These are phyloP conservation scores for Allolobophora icterica DNA, from an alignment of 2,888 invertebrate species.

Conservation along the genomic window DNA sequence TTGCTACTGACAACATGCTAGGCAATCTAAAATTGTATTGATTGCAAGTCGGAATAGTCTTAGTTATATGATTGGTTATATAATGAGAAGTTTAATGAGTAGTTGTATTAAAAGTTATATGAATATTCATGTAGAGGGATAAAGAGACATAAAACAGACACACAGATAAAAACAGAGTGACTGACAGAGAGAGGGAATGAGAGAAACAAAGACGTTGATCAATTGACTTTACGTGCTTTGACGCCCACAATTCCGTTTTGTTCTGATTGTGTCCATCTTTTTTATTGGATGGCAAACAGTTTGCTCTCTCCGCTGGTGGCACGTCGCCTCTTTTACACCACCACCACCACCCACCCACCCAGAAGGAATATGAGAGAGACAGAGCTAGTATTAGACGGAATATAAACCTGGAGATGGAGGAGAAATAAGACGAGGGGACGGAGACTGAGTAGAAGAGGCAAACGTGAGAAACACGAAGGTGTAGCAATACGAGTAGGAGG, in stretches of 20 bases:
- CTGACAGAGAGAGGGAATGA: neutral
- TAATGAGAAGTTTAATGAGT: no score
- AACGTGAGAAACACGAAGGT: neutral
- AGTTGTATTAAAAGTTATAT: no score
- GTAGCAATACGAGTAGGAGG: neutral
- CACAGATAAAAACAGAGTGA: no score
- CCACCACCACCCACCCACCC: no score
- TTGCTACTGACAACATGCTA: neutral
- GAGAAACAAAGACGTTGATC: neutral
- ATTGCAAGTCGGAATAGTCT: neutral
- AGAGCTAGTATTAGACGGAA: no score
- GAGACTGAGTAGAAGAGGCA: neutral
- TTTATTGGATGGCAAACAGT: conserved; percentile 4
- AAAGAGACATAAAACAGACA: no score
- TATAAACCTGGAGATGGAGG: no score
- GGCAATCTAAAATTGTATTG: neutral
- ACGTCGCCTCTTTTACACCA: neutral
- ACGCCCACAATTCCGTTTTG: neutral
- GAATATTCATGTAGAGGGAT: neutral
- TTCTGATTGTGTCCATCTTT: neutral
- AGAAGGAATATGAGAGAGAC: neutral
- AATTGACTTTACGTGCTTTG: neutral
- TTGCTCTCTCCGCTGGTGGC: neutral
- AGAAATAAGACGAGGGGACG: neutral
- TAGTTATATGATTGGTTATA: no score